A percentile compares a stretch with the other conserved stretches of the same genome.
These are phyloP conservation scores for Hermaeophaga mercurialis DNA, from an alignment of 2,888 invertebrate genomes.

Conservation along the genomic window DNA sequence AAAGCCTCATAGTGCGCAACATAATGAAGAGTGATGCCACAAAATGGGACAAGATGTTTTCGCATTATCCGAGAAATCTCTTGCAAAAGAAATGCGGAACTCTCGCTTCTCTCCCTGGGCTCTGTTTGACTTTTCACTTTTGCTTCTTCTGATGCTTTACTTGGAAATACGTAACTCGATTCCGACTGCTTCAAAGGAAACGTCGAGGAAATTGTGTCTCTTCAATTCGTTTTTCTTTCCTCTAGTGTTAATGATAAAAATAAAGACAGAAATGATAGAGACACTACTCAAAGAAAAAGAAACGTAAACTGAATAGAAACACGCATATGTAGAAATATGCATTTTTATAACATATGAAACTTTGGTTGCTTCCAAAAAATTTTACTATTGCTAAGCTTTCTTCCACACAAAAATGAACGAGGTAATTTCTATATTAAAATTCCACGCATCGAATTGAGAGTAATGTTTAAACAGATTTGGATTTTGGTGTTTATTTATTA, in stretches of 20 bases:
- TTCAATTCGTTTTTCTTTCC: constrained; percentile 18
- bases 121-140: constrained; percentile 33
- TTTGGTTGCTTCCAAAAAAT: no score
- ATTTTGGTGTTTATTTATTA: no score
- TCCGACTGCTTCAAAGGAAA: constrained; percentile 30
- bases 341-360: no score
- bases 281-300: no score
- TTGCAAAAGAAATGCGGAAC: constrained; percentile 21
- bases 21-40: constrained; percentile 48
- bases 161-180: constrained; percentile 30
- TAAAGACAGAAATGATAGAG: background rate
- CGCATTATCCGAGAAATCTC: constrained; percentile 36
- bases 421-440: no score
- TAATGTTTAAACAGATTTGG: no score
- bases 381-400: no score
- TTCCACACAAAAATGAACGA: no score
- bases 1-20: constrained; percentile 38
- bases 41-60: constrained; percentile 45
- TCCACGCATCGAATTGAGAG: no score
- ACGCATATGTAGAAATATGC: no score
- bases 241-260: constrained; percentile 20
- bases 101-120: background rate
- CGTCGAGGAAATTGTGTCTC: constrained; percentile 23
- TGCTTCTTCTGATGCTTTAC: constrained; percentile 22
- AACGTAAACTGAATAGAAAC: no score